Percentiles rank a stretch among this genome's conserved stretches.
Conservation (phyloP, 2,888 invertebrate genomes). For the Agonopterix alstromeriana region DNA sequence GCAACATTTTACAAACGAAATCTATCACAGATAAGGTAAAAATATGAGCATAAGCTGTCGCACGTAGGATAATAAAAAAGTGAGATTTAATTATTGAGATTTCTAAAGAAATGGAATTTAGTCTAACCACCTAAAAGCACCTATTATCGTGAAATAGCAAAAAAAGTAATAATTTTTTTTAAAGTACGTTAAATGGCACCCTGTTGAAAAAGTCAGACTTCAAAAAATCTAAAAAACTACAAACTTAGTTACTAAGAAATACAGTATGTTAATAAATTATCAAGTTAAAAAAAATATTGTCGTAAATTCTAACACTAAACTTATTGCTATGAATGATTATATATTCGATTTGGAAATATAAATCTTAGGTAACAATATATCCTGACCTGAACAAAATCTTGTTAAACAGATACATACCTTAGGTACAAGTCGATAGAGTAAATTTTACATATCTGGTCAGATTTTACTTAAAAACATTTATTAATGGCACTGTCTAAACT, state of each 20-base stretch:
- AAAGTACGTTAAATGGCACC: conserved; percentile 43
- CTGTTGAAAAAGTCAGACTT: conserved; percentile 50
- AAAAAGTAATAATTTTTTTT: not conserved
- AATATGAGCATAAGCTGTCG: conserved; percentile 33
- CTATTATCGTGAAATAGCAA: too few relatives aligned
- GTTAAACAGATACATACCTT: not conserved
- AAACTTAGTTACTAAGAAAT: conserved; percentile 2
- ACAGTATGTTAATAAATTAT: conserved; percentile 31
- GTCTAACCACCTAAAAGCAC: too few relatives aligned
- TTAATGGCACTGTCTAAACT: not conserved
- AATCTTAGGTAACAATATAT: conserved; percentile 3
- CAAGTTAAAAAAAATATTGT: conserved; percentile 12
- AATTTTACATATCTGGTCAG: not conserved
- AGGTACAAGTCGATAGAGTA: not conserved
- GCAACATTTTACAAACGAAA: conserved; percentile 60
- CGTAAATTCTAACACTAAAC: conserved; percentile 10
- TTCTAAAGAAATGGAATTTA: conserved; percentile 6
- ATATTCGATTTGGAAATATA: conserved; percentile 3
- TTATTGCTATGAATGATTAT: conserved; percentile 3
- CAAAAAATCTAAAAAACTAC: conserved; percentile 15
- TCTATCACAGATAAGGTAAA: conserved; percentile 67
- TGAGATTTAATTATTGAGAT: conserved; percentile 19
- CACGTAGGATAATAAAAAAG: conserved; percentile 15
- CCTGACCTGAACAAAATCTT: not conserved
- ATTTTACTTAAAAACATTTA: too few relatives aligned